These are phyloP conservation scores for Platorchestia sp. DNA, from an alignment of 1,140 invertebrate species.

Conservation along the genomic window DNA sequence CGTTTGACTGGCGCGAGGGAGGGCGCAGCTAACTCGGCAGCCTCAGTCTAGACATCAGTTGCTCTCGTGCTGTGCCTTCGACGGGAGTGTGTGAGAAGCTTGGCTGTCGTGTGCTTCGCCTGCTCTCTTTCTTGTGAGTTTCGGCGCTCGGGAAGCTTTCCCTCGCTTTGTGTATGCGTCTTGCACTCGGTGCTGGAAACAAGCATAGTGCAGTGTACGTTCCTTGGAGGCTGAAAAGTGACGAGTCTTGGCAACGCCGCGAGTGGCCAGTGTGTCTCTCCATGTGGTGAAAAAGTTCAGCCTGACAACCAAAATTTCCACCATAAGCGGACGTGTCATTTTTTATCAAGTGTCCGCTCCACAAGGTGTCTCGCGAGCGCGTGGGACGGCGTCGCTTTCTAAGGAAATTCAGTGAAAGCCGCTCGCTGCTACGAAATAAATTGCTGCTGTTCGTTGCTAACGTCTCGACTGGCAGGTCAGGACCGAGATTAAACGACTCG, in stretches of 20 bases:
- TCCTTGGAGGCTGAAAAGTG: not conserved
- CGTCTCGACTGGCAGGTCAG: not conserved
- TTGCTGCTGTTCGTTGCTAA: not conserved
- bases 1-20: conserved; percentile 21
- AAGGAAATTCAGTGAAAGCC: not conserved
- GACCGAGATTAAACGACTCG: not conserved
- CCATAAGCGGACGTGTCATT: not conserved
- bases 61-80: conserved; percentile 14
- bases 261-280: not conserved
- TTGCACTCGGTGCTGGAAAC: not conserved
- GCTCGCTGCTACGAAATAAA: not conserved
- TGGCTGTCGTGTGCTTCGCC: not conserved
- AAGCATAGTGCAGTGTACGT: not conserved
- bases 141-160: not conserved
- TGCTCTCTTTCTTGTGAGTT: conserved; percentile 19
- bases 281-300: not conserved
- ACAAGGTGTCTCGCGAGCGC: not conserved
- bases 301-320: not conserved
- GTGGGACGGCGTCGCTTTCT: conserved; percentile 3
- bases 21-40: not conserved
- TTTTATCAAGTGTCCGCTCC: not conserved
- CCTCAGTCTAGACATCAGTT: conserved; percentile 25
- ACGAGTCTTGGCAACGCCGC: not conserved
- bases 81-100: not conserved
- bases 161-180: not conserved